These are phyloP conservation scores for Scolopax mira DNA, from an alignment of 2,113 vertebrate genomes.

Conservation along the genomic window DNA sequence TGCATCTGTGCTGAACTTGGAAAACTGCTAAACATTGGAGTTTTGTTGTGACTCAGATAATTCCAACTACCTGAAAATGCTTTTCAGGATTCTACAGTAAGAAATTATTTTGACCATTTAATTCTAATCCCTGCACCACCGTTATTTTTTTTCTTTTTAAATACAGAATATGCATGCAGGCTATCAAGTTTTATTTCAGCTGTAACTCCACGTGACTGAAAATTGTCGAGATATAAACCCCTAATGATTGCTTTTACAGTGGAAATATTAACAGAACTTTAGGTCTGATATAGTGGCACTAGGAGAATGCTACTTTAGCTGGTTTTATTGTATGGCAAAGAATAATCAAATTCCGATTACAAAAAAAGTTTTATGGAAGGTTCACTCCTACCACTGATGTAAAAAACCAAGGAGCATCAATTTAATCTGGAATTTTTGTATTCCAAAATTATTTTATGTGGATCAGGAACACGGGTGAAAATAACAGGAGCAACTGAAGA, in stretches of 20 bases:
- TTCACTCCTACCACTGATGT: not conserved
- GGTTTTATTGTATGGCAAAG: not conserved
- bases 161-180: not conserved
- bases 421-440: not conserved
- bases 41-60: not conserved
- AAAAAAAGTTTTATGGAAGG: not conserved
- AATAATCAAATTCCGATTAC: not conserved
- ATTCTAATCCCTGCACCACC: accelerated
- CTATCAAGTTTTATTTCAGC: not conserved
- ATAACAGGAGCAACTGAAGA: not conserved
- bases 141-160: not conserved
- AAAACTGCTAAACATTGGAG: not conserved
- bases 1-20: not conserved
- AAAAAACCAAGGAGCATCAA: accelerated
- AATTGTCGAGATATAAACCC: not conserved
- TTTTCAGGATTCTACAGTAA: not conserved
- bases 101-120: not conserved
- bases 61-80: not conserved
- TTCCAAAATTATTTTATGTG: not conserved
- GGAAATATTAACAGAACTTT: not conserved
- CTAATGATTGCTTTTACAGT: not conserved
- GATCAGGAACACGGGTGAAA: not conserved
- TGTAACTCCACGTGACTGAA: not conserved
- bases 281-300: not conserved
- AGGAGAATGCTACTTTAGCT: not conserved